Conservation (phyloP, 92 coral and sea anemone species). For the Diadumene lineata region DNA sequence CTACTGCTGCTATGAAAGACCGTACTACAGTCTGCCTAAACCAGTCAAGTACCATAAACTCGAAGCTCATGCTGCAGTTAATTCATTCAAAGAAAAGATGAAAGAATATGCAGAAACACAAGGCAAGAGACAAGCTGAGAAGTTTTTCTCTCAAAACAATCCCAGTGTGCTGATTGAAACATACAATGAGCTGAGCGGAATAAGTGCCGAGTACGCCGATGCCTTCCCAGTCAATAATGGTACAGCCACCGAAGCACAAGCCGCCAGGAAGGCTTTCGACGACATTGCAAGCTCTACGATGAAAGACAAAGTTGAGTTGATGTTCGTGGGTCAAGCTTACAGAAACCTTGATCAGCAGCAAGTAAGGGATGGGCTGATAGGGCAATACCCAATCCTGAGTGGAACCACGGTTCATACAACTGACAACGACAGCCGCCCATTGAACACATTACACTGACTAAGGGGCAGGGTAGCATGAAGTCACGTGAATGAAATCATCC, state of each 20-base stretch:
- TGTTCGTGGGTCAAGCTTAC: not conserved
- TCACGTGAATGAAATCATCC: too few species aligned
- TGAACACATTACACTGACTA: too few species aligned
- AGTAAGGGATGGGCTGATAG: not conserved
- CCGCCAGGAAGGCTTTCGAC: constrained; percentile 63
- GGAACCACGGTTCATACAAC: too few species aligned
- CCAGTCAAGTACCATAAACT: constrained; percentile 48
- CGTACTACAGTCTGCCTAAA: constrained; percentile 51
- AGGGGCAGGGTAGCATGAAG: too few species aligned
- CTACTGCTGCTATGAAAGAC: constrained; percentile 65
- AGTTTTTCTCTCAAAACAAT: constrained; percentile 57
- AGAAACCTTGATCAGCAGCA: not conserved
- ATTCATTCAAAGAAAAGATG: constrained; percentile 57
- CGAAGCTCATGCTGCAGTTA: constrained; percentile 58
- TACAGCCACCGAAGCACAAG: constrained; percentile 51
- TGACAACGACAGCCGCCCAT: too few species aligned
- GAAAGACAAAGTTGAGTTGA: constrained; percentile 41
- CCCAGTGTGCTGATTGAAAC: constrained; percentile 55
- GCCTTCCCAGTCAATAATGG: constrained; percentile 56
- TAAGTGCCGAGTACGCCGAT: constrained; percentile 26
- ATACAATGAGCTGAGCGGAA: constrained; percentile 51
- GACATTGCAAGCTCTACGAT: constrained; percentile 49
- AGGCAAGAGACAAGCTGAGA: constrained; percentile 65
- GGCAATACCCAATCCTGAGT: too few species aligned
- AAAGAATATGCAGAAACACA: constrained; percentile 56